phyloP scores from a whole-genome alignment of 2,113 vertebrate species.

The Antennarius striatus region DNA sequence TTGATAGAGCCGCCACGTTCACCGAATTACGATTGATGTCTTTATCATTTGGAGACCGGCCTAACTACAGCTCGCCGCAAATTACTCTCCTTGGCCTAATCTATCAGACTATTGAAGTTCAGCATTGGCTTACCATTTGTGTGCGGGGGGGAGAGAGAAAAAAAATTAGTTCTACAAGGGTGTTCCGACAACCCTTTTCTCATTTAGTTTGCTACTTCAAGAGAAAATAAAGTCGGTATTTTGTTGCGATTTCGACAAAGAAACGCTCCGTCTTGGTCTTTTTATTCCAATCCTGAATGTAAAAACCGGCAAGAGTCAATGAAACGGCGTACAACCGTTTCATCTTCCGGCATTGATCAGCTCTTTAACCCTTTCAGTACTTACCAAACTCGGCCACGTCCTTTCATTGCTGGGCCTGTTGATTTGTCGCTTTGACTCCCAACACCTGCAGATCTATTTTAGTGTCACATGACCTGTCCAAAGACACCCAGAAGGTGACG shows the following conservation, averaged over 20 bases:
- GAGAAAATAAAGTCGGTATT: background rate
- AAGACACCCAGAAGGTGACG: conserved; percentile 15
- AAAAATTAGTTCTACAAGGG: background rate
- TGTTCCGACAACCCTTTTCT: background rate
- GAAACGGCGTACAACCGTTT: background rate
- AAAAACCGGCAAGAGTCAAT: background rate
- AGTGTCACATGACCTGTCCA: conserved; percentile 49
- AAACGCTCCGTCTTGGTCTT: too few species aligned
- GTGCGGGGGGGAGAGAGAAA: background rate
- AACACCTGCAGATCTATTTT: conserved; percentile 39
- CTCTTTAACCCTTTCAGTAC: conserved; percentile 2
- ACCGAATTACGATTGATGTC: conserved; percentile 69
- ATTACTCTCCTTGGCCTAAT: conserved; percentile 56
- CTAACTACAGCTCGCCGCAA: conserved; percentile 54
- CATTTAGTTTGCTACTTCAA: conserved; percentile 10
- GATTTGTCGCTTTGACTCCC: conserved; percentile 50
- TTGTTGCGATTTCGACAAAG: background rate
- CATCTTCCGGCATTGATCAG: background rate
- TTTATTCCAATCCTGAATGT: conserved; percentile 1
- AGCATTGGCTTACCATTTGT: conserved; percentile 38
- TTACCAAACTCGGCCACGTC: conserved; percentile 16
- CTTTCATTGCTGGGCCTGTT: conserved; percentile 23
- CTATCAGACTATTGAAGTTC: conserved; percentile 53
- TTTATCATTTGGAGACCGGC: conserved; percentile 64
- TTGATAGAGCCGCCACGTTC: conserved; percentile 65